Evolutionary conservation across 2,797 vertebrate species (phyloP).

Genomic region (Amazona finschi): DNA sequence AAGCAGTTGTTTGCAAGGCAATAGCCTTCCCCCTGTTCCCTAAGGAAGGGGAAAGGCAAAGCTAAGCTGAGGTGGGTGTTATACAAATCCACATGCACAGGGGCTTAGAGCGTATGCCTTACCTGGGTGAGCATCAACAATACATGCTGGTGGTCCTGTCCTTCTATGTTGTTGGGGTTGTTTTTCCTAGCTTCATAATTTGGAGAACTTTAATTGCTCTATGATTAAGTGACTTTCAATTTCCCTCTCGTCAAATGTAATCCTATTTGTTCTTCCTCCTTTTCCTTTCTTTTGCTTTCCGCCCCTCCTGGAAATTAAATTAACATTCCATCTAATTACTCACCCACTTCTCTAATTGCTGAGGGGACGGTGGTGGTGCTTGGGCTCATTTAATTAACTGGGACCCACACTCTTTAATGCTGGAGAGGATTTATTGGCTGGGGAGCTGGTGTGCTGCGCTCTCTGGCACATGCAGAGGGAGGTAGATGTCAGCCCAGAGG

Average conservation of each 20-base stretch:
- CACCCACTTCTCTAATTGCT: slow-evolving; percentile 54
- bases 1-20: neutral
- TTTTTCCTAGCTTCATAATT: neutral
- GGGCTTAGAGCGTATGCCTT: accelerated
- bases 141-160: neutral
- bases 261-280: slow-evolving; percentile 34
- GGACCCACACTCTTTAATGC: neutral
- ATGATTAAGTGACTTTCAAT: slow-evolving; percentile 47
- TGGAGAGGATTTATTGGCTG: slow-evolving; percentile 26
- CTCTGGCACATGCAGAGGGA: neutral
- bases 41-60: neutral
- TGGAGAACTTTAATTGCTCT: slow-evolving; percentile 25
- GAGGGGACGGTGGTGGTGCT: neutral
- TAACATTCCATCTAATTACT: slow-evolving; percentile 59
- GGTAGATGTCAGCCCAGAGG: neutral
- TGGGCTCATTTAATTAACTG: slow-evolving; percentile 53
- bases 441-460: neutral
- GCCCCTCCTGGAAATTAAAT: slow-evolving; percentile 29
- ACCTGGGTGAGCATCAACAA: neutral
- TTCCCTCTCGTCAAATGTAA: slow-evolving; percentile 29
- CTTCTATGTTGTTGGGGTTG: neutral
- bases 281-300: neutral
- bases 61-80: neutral
- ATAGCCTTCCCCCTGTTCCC: neutral
- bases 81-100: accelerated